These are phyloP conservation scores for Colletes gigas DNA, from an alignment of 1,140 invertebrate species.

Conservation along the genomic window DNA sequence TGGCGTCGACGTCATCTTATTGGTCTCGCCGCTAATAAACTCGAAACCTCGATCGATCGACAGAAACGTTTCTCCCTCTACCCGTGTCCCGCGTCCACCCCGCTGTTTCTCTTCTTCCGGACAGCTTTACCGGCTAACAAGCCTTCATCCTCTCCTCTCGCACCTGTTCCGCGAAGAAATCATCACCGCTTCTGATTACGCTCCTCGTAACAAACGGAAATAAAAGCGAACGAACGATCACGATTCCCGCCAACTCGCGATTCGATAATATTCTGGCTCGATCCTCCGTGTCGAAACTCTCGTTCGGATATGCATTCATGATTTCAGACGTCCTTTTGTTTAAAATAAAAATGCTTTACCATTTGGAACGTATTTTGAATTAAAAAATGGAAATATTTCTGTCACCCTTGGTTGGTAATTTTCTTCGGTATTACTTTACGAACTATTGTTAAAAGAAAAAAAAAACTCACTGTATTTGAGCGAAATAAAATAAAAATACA, in stretches of 20 bases:
- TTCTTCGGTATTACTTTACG: no score
- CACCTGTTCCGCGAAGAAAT: conserved; percentile 24
- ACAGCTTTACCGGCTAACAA: background rate
- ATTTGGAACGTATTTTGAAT: no score
- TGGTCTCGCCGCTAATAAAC: conserved; percentile 45
- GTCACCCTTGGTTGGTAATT: no score
- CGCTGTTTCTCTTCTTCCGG: background rate
- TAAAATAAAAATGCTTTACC: no score
- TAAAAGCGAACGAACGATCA: conserved; percentile 37
- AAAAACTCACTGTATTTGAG: no score
- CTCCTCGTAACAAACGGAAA: conserved; percentile 40
- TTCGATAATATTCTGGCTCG: background rate
- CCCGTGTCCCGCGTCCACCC: no score
- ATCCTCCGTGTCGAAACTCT: no score
- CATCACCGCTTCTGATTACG: conserved; percentile 47
- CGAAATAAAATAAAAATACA: no score
- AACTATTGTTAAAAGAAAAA: no score
- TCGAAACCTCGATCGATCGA: conserved; percentile 54
- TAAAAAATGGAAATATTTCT: no score
- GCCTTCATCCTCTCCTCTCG: background rate
- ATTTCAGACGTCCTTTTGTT: no score
- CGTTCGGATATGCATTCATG: no score
- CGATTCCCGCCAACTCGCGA: background rate
- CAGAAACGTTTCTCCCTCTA: conserved; percentile 21
- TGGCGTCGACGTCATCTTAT: conserved; percentile 44